Percentiles rank a stretch among this genome's conserved stretches.
phyloP scores from a whole-genome alignment of 1,140 invertebrate genomes.

The Hypsibius dujardini region DNA sequence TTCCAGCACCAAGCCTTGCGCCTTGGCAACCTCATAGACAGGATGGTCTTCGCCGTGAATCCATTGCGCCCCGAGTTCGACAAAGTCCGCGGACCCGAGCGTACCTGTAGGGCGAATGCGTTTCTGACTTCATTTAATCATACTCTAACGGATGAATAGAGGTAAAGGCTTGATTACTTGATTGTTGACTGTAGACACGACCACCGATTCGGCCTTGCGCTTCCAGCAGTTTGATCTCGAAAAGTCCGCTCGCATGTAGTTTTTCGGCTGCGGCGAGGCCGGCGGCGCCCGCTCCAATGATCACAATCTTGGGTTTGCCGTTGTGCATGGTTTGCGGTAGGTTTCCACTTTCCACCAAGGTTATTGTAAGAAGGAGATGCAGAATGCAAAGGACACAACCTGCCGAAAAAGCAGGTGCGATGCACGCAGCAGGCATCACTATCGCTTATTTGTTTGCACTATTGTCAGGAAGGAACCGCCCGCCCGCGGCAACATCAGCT shows the following conservation, averaged over 20 bases:
- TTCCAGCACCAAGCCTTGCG: not conserved
- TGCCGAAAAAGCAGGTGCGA: no score
- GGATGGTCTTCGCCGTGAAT: constrained; percentile 13
- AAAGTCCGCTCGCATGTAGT: constrained; percentile 28
- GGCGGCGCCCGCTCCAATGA: constrained; percentile 37
- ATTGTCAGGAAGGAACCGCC: no score
- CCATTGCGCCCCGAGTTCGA: constrained; percentile 11
- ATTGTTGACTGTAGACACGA: constrained; percentile 28
- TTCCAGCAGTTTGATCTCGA: constrained; percentile 35
- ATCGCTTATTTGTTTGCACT: no score
- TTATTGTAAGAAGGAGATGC: no score
- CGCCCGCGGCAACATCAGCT: no score
- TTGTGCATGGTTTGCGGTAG: no score
- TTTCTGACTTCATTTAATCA: not conserved
- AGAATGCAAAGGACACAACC: no score
- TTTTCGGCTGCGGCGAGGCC: constrained; percentile 35
- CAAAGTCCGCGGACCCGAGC: not conserved
- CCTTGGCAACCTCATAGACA: not conserved
- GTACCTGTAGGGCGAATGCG: not conserved
- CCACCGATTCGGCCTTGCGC: constrained; percentile 35
- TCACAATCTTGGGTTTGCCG: constrained; percentile 20
- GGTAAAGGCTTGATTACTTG: constrained; percentile 17
- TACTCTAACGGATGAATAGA: not conserved
- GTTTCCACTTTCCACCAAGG: no score
- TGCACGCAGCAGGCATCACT: no score